Percentiles rank a stretch among this genome's conserved stretches.
phyloP scores from a whole-genome alignment of 2,113 vertebrate species.

The Atrichornis clamosus region DNA sequence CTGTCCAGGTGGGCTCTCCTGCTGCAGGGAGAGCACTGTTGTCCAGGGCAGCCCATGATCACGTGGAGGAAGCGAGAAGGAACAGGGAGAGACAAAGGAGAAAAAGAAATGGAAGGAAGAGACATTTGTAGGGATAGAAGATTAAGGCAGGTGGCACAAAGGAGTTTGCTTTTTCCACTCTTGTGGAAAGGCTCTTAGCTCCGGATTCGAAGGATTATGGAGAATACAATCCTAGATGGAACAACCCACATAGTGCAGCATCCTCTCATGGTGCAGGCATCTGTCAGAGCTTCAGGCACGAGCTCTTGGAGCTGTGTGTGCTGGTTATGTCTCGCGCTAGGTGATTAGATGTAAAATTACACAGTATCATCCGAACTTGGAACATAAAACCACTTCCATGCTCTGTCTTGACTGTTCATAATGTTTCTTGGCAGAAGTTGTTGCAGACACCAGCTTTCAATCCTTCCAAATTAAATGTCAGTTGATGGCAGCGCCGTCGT shows the following conservation, averaged over 20 bases:
- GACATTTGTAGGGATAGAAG: background rate
- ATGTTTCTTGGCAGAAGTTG: constrained; percentile 32
- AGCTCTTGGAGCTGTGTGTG: background rate
- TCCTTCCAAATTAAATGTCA: constrained; percentile 49
- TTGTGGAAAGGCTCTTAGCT: background rate
- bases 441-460: constrained; percentile 17
- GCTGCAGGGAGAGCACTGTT: accelerated
- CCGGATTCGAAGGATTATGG: background rate
- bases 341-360: constrained; percentile 51
- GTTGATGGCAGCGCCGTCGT: background rate
- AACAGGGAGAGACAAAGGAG: background rate
- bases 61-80: background rate
- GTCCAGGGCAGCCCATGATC: background rate
- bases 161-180: background rate
- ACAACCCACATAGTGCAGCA: background rate
- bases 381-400: constrained; percentile 25
- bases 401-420: constrained; percentile 42
- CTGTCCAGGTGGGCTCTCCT: background rate
- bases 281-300: background rate
- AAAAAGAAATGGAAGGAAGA: background rate
- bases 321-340: background rate
- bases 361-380: constrained; percentile 12
- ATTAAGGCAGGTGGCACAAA: background rate
- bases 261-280: background rate
- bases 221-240: background rate